Conservation (phyloP, 2,797 vertebrate species). For the Leuciscus waleckii region DNA sequence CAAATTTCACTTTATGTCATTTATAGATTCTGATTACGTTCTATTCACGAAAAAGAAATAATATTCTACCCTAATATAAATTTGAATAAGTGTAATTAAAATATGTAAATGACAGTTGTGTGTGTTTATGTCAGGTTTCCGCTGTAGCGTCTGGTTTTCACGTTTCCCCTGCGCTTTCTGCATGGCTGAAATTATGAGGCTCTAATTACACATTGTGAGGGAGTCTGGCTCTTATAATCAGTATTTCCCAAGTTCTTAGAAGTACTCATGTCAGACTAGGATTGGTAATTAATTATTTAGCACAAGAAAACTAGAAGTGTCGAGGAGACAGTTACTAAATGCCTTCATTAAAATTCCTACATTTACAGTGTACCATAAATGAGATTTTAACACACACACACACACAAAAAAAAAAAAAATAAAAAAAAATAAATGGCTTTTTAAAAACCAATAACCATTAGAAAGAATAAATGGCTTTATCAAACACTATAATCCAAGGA, state of each 20-base stretch:
- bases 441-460: too few species aligned
- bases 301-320: constrained; percentile 41
- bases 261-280: constrained; percentile 41
- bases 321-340: constrained; percentile 20
- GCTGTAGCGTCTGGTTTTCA: not conserved
- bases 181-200: constrained; percentile 15
- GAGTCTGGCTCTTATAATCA: constrained; percentile 42
- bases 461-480: constrained; percentile 7
- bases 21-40: not conserved
- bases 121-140: constrained; percentile 15
- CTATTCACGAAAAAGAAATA: not conserved
- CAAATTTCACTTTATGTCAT: constrained; percentile 5
- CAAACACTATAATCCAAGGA: not conserved
- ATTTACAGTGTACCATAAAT: not conserved
- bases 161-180: not conserved
- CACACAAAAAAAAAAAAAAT: not conserved
- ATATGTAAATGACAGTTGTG: constrained; percentile 36
- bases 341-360: constrained; percentile 28
- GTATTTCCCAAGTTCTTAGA: constrained; percentile 42
- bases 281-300: constrained; percentile 54
- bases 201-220: constrained; percentile 43
- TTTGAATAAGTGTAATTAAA: constrained; percentile 47
- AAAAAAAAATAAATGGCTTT: not conserved
- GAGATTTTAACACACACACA: not conserved
- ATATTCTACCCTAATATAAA: constrained; percentile 13